These are phyloP conservation scores for Maniola hyperantus DNA, from an alignment of 2,888 invertebrate species.

Conservation along the genomic window DNA sequence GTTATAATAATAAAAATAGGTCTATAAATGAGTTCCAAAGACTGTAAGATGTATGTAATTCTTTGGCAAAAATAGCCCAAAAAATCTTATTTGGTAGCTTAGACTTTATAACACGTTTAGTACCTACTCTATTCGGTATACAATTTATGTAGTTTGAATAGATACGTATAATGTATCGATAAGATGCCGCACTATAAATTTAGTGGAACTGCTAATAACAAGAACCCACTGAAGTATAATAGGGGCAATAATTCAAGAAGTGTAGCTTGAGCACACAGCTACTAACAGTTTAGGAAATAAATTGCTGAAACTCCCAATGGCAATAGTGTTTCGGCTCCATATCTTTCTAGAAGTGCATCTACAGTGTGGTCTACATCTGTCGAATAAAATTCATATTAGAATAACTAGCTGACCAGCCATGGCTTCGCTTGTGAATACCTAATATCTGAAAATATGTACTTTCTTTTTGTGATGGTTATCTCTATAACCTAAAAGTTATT, in stretches of 20 bases:
- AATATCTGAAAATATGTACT: too few species aligned
- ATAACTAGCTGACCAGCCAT: too few species aligned
- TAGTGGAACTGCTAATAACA: constrained; percentile 5
- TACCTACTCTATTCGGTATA: not conserved
- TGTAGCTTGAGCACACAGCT: not conserved
- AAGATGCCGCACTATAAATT: constrained; percentile 10
- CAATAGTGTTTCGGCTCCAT: not conserved
- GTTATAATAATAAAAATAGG: too few species aligned
- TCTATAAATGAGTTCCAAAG: too few species aligned
- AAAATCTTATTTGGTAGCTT: too few species aligned
- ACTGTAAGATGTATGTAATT: too few species aligned
- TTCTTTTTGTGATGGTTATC: too few species aligned
- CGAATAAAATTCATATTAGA: too few species aligned
- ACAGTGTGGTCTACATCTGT: too few species aligned
- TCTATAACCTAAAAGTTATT: too few species aligned
- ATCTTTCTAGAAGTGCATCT: not conserved
- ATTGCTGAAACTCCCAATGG: not conserved
- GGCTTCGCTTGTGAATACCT: too few species aligned
- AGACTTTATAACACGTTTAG: not conserved
- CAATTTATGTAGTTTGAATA: not conserved
- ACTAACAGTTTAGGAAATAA: constrained; percentile 1
- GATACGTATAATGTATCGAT: not conserved
- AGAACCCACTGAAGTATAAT: constrained; percentile 2
- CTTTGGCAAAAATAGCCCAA: too few species aligned
- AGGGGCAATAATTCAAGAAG: constrained; percentile 15